Evolutionary conservation across 1,140 invertebrate genomes (phyloP), one percentile per base, ranked within the genome.

Genomic region (Listronotus bonariensis): DNA sequence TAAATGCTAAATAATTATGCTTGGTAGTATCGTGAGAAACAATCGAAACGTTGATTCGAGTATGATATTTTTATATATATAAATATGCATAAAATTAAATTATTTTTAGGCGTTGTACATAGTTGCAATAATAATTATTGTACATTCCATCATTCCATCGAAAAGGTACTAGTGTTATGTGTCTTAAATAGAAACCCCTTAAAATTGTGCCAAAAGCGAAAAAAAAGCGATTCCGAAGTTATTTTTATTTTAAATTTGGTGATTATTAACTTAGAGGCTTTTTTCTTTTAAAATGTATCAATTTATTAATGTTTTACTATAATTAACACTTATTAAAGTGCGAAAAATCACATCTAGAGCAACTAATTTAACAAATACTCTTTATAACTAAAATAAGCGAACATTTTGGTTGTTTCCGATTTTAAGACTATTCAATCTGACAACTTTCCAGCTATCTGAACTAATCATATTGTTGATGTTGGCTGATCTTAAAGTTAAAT

Each of bases 61-160:
- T 12, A 10, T 36, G 7, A 45, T 45, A 45, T 18, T 8, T 45
- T 8, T 45, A 18, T 45, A 45, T 45, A 45, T 6, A 43, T 43
- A 43, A 7, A 43, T 43, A 45, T 45, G n/a, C 14, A 45, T 45
- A 45, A 10, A 49, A 10, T 18, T 49, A 6, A 11, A 45, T 49
- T 9, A 18, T 18, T 49, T 17, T n/a, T 18, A 49, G 46, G 46
- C 46, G 20, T 15, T 49, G 46, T 49, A 49, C 46, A 49, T 49
- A 49, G 0, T 26, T 49, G 46, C 46, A 49, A 49, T 49, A 49
- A 18, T n/a, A n/a, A n/a, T n/a, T n/a, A n/a, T 20, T 49, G 46
- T 49, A 49, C 46, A 49, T 49, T 49, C 46, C 46, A 49, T 49
- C 46, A 49, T 49, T 49, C 46, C 46, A 49, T 49, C 46, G 46